These are phyloP conservation scores for Xestia sexstrigata DNA, from an alignment of 2,888 invertebrate genomes.

Conservation along the genomic window DNA sequence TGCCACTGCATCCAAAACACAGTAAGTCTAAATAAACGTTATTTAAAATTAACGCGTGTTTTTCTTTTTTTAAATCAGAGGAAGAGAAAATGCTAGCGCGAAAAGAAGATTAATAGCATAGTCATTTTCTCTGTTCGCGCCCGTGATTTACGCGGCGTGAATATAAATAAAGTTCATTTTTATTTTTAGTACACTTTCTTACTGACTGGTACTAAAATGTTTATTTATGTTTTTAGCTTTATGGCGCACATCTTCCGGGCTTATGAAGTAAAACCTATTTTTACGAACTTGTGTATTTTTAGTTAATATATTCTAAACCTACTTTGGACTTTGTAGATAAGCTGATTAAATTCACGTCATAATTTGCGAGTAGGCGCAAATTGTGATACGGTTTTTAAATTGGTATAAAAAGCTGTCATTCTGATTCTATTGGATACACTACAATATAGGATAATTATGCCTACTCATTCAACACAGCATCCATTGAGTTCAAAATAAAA, in stretches of 20 bases:
- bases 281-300: slow-evolving; percentile 49
- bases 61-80: slow-evolving; percentile 14
- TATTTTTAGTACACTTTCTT: slow-evolving; percentile 58
- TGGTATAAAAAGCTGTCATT: background rate
- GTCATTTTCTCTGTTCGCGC: slow-evolving; percentile 61
- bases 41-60: slow-evolving; percentile 27
- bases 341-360: slow-evolving; percentile 2
- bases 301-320: slow-evolving; percentile 36
- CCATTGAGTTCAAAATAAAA: background rate
- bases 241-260: slow-evolving; percentile 53
- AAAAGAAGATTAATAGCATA: slow-evolving; percentile 54
- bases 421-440: background rate
- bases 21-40: background rate
- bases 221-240: slow-evolving; percentile 60
- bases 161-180: slow-evolving; percentile 61
- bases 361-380: background rate
- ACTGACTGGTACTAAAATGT: slow-evolving; percentile 56
- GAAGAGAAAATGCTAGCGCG: slow-evolving; percentile 29
- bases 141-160: slow-evolving; percentile 62
- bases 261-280: slow-evolving; percentile 59
- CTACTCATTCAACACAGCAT: too few species aligned
- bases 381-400: background rate
- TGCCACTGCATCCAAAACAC: background rate
- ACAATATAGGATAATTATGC: background rate
- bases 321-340: slow-evolving; percentile 25